Conservation (phyloP, 2,797 vertebrate species). For the Sylvia borin region DNA sequence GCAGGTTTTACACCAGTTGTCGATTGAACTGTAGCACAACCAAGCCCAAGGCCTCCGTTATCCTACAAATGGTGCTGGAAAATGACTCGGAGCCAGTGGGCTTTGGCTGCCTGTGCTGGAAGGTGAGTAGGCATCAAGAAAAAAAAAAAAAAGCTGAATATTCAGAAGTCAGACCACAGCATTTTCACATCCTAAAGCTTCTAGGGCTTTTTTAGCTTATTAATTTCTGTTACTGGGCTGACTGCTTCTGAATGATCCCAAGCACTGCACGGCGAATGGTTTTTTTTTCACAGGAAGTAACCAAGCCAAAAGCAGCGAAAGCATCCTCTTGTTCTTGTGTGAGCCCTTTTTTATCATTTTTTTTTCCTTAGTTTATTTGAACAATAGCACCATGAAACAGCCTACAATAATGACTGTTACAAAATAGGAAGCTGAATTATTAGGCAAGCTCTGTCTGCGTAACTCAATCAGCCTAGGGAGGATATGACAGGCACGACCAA, state of each 20-base stretch:
- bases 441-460: conserved; percentile 53
- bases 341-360: neutral
- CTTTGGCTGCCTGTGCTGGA: neutral
- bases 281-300: conserved; percentile 35
- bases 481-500: conserved; percentile 35
- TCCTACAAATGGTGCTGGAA: neutral
- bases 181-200: neutral
- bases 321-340: conserved; percentile 52
- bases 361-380: conserved; percentile 7
- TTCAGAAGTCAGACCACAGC: neutral
- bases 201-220: neutral
- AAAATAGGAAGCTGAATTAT: conserved; percentile 69
- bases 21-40: accelerated
- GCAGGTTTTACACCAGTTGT: accelerated
- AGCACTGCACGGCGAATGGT: neutral
- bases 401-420: conserved; percentile 62
- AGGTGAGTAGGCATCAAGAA: neutral
- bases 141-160: neutral
- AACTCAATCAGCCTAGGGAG: conserved; percentile 51
- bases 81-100: accelerated
- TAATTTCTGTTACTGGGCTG: neutral
- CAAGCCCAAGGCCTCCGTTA: neutral
- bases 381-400: conserved; percentile 49
- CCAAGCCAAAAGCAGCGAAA: conserved; percentile 28
- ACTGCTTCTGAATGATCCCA: neutral